Evolutionary conservation across 2,113 vertebrate genomes (phyloP).

Genomic region (Syngnathoides biaculeatus): DNA sequence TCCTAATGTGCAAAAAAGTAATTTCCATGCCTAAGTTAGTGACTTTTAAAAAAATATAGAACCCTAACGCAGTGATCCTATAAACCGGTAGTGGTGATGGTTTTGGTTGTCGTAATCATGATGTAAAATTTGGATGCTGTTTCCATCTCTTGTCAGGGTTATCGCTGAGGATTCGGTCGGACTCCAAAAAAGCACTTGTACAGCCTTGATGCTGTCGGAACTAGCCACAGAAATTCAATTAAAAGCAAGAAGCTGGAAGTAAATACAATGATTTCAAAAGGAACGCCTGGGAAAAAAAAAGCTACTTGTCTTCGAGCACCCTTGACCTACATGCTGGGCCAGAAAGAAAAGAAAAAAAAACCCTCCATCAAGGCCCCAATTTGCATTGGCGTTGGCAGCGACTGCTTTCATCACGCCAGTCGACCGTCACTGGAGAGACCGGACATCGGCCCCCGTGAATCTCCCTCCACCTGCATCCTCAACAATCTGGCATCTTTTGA

Average conservation of each 20-base stretch:
- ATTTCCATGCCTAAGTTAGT: too few relatives aligned
- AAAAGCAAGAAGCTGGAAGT: background rate
- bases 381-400: conserved; percentile 52
- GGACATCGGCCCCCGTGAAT: conserved; percentile 13
- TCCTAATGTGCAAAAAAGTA: too few relatives aligned
- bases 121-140: background rate
- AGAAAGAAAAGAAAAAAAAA: conserved; percentile 38
- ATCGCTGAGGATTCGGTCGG: conserved; percentile 38
- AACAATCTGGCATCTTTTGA: conserved; percentile 20
- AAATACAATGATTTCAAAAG: conserved; percentile 3
- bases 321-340: conserved; percentile 47
- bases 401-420: conserved; percentile 41
- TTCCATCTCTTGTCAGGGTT: background rate
- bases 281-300: background rate
- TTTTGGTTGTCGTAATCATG: background rate
- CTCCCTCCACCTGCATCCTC: conserved; percentile 5
- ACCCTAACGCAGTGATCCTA: too few relatives aligned
- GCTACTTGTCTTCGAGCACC: conserved; percentile 30
- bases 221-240: conserved; percentile 41
- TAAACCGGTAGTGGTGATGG: background rate
- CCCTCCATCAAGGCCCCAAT: conserved; percentile 10
- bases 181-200: conserved; percentile 37
- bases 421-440: conserved; percentile 27
- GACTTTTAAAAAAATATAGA: too few relatives aligned
- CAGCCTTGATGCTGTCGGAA: conserved; percentile 47